phyloP scores from a whole-genome alignment of 2,113 vertebrate species.

The Canis aureus region DNA sequence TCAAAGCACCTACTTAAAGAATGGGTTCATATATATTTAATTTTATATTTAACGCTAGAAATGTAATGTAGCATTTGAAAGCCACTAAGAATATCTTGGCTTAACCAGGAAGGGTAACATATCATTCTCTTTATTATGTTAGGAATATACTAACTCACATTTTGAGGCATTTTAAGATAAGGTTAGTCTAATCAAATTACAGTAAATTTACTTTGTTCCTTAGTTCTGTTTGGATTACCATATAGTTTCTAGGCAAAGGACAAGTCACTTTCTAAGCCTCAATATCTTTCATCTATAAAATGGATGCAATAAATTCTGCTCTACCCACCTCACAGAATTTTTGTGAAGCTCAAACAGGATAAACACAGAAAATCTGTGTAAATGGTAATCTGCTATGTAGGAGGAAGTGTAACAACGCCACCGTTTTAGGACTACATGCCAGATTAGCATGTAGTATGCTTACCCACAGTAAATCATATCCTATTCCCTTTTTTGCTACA shows the following conservation, averaged over 20 bases:
- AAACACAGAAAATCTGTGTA: background rate
- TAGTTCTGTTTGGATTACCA: background rate
- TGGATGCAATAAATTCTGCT: background rate
- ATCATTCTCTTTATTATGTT: background rate
- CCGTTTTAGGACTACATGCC: background rate
- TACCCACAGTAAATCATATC: background rate
- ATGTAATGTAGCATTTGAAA: conserved; percentile 18
- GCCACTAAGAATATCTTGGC: background rate
- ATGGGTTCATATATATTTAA: background rate
- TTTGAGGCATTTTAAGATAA: background rate
- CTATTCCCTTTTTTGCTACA: background rate
- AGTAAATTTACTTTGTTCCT: background rate
- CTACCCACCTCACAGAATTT: background rate
- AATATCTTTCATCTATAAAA: background rate
- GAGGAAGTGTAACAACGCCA: background rate
- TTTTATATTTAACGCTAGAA: background rate
- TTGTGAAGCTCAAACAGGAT: background rate
- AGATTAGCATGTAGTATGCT: background rate
- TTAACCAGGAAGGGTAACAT: background rate
- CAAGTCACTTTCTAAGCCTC: background rate
- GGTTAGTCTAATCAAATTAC: background rate
- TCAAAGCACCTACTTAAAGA: background rate
- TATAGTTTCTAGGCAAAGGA: background rate
- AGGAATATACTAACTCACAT: background rate
- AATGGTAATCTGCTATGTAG: background rate